Evolutionary conservation across 2,797 vertebrate genomes (phyloP).

Genomic region (Ctenopoma kingsleyae): DNA sequence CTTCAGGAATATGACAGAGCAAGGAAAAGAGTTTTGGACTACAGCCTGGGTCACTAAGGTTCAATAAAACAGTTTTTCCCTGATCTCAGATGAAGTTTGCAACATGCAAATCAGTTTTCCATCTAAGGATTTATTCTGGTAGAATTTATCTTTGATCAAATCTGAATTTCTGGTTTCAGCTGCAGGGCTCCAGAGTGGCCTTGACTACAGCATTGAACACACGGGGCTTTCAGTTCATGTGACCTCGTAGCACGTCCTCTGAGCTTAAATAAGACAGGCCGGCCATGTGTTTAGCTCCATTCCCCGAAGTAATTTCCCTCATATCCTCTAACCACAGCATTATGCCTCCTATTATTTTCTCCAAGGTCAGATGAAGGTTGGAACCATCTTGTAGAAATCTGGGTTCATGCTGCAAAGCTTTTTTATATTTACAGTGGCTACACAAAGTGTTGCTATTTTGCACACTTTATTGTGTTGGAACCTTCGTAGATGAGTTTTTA

Average conservation of each 20-base stretch:
- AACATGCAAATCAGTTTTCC: constrained; percentile 10
- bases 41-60: constrained; percentile 25
- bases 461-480: no score
- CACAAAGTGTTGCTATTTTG: no score
- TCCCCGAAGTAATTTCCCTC: constrained; percentile 45
- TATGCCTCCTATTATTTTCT: constrained; percentile 63
- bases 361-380: constrained; percentile 54
- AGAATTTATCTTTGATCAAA: constrained; percentile 57
- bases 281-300: constrained; percentile 47
- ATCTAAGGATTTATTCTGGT: constrained; percentile 46
- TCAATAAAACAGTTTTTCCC: constrained; percentile 46
- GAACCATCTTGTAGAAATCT: constrained; percentile 45
- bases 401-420: constrained; percentile 27
- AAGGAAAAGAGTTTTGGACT: constrained; percentile 24
- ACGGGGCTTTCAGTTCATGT: constrained; percentile 39
- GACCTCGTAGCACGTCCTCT: constrained; percentile 23
- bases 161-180: constrained; percentile 39
- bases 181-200: neutral
- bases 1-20: constrained; percentile 33
- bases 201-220: constrained; percentile 19
- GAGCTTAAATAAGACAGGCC: constrained; percentile 28
- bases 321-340: constrained; percentile 56
- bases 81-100: constrained; percentile 28
- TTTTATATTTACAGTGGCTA: neutral
- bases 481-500: no score